These are phyloP conservation scores for Philopotamus ludificatus DNA, from an alignment of 1,140 invertebrate genomes.

Conservation along the genomic window DNA sequence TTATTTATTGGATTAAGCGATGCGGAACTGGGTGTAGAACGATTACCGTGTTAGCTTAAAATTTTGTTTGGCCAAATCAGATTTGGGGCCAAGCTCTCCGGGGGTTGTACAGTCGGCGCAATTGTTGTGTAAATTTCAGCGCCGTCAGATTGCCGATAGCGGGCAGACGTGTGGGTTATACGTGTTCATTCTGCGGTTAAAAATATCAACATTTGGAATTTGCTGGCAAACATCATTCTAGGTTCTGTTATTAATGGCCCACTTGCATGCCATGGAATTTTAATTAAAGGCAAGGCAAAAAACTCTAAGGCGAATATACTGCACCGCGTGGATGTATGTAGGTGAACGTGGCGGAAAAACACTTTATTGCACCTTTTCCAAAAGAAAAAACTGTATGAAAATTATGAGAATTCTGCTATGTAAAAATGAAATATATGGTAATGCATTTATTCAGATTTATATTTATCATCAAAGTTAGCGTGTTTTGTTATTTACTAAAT, in stretches of 20 bases:
- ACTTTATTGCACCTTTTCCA: too few species aligned
- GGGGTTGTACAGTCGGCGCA: neutral
- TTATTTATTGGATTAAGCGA: neutral
- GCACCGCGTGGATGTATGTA: too few species aligned
- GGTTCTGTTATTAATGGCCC: neutral
- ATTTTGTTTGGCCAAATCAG: neutral
- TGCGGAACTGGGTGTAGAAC: neutral
- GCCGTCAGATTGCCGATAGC: neutral
- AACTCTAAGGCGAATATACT: neutral
- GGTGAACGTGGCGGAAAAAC: too few species aligned
- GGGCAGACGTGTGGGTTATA: neutral
- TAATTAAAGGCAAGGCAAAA: conserved; percentile 12
- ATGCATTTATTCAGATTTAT: too few species aligned
- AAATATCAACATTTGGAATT: conserved; percentile 3
- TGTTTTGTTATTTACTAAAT: too few species aligned
- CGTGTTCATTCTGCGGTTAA: conserved; percentile 8
- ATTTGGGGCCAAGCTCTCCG: neutral
- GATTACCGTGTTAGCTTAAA: neutral
- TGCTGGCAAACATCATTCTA: conserved; percentile 5
- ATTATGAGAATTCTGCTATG: too few species aligned
- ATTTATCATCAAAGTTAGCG: too few species aligned
- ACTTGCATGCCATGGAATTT: conserved; percentile 3
- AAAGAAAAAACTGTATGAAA: too few species aligned
- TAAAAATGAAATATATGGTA: too few species aligned
- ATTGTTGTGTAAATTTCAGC: conserved; percentile 14